These are phyloP conservation scores for Redunca redunca DNA, from an alignment of 2,113 vertebrate genomes.

Conservation along the genomic window DNA sequence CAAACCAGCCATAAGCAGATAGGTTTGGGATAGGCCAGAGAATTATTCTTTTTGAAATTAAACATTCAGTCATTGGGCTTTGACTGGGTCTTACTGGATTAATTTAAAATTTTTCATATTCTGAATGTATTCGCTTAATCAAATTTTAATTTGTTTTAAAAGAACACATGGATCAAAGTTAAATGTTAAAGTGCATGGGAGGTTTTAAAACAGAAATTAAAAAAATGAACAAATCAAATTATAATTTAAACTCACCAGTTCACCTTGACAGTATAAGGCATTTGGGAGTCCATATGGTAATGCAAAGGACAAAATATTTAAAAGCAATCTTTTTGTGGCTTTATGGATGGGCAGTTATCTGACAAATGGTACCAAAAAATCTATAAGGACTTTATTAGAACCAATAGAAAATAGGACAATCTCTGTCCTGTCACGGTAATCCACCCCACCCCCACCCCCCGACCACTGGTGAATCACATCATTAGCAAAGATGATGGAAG, in stretches of 20 bases:
- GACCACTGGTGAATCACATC: not conserved
- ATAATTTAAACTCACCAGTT: not conserved
- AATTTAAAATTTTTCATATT: conserved; percentile 47
- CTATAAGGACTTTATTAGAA: not conserved
- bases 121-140: conserved; percentile 13
- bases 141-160: conserved; percentile 59
- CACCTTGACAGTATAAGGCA: not conserved
- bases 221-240: not conserved
- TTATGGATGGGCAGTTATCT: not conserved
- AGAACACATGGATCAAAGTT: conserved; percentile 19
- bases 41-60: conserved; percentile 43
- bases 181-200: conserved; percentile 16
- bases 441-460: too few species aligned
- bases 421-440: not conserved
- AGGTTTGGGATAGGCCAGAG: not conserved
- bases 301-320: not conserved
- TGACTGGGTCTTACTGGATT: conserved; percentile 21
- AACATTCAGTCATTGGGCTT: conserved; percentile 29
- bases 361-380: not conserved
- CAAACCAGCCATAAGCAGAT: not conserved
- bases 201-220: not conserved
- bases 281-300: not conserved
- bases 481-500: not conserved
- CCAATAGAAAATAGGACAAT: not conserved
- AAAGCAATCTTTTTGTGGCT: not conserved